These are phyloP conservation scores for Nomia melanderi DNA, from an alignment of 1,140 invertebrate species.

Conservation along the genomic window DNA sequence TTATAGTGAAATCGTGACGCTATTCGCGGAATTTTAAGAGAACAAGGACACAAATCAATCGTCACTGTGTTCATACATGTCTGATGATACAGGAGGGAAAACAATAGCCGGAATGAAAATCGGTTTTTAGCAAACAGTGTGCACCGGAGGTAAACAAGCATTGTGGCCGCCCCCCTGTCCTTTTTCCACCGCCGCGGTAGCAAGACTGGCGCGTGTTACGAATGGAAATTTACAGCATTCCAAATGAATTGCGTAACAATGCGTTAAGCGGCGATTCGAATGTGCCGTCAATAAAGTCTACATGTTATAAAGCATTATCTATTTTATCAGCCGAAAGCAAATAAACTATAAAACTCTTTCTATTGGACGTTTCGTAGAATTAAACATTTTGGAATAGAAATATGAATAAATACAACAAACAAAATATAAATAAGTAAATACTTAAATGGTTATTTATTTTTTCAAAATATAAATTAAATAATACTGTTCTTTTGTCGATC, in stretches of 20 bases:
- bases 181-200: background rate
- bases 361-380: no score
- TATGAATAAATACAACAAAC: no score
- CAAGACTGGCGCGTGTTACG: background rate
- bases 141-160: constrained; percentile 11
- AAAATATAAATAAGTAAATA: no score
- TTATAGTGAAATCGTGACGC: constrained; percentile 7
- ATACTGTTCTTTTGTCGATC: no score
- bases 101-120: constrained; percentile 31
- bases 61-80: background rate
- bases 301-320: no score
- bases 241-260: background rate
- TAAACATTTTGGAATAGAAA: no score
- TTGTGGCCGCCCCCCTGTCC: background rate
- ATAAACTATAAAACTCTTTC: no score
- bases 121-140: constrained; percentile 31
- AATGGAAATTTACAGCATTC: constrained; percentile 5
- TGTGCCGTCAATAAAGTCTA: background rate
- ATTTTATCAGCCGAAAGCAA: no score
- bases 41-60: constrained; percentile 13
- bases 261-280: background rate
- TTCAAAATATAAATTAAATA: no score
- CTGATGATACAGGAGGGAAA: background rate
- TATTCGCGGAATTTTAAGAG: background rate
- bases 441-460: no score